Evolutionary conservation across 2,113 vertebrate species (phyloP).

Genomic region (Poicephalus meyeri): DNA sequence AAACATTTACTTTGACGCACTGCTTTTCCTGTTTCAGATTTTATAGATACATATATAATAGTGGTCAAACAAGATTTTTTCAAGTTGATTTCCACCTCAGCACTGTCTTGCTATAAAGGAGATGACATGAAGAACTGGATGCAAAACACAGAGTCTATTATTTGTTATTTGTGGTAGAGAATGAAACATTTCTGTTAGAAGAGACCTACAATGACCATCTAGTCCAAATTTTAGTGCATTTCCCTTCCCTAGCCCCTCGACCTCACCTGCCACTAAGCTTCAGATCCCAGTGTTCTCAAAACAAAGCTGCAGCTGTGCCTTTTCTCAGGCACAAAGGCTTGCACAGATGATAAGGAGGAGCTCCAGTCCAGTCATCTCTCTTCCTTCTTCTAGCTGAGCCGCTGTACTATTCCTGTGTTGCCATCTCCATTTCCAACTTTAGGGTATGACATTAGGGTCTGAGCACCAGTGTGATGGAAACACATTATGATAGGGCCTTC

Average conservation of each 20-base stretch:
- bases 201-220: neutral
- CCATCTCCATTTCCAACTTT: neutral
- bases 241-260: neutral
- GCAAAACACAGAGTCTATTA: neutral
- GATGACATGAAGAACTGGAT: neutral
- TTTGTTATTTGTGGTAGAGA: neutral
- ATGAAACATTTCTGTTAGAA: neutral
- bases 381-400: neutral
- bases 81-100: neutral
- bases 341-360: neutral
- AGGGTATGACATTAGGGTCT: neutral
- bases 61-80: neutral
- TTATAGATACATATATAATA: neutral
- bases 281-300: neutral
- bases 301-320: neutral
- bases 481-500: neutral
- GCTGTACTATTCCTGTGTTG: neutral
- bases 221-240: neutral
- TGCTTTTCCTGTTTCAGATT: slow-evolving; percentile 48
- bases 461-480: neutral
- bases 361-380: neutral
- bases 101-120: neutral
- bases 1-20: neutral
- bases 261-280: neutral
- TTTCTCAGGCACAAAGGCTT: neutral